phyloP scores from a whole-genome alignment of 2,797 vertebrate species.

The Thaleichthys pacificus region DNA sequence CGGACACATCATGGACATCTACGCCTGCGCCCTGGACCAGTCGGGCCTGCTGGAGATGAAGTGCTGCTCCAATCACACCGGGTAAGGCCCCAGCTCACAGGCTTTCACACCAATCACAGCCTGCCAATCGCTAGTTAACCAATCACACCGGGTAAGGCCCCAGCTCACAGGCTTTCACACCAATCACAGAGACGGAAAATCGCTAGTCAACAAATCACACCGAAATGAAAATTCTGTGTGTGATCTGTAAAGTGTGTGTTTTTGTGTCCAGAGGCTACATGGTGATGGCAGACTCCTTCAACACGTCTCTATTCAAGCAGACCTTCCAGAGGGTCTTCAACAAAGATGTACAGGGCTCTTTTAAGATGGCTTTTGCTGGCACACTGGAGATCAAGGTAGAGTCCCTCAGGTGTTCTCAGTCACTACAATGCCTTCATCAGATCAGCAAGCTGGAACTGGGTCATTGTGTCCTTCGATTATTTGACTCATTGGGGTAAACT shows the following conservation, averaged over 20 bases:
- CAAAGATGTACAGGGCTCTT: constrained; percentile 90
- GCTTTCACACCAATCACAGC: not conserved
- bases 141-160: constrained; percentile 87
- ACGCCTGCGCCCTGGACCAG: constrained; percentile 94
- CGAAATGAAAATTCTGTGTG: not conserved
- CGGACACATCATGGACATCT: constrained; percentile 95
- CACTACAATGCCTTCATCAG: not conserved
- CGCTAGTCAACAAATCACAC: not conserved
- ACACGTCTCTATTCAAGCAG: constrained; percentile 95
- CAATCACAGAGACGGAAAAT: not conserved
- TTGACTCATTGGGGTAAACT: not conserved
- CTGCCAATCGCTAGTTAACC: constrained; percentile 34
- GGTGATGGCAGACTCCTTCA: constrained; percentile 99
- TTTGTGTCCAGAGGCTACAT: constrained; percentile 85
- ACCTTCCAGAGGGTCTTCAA: constrained; percentile 97
- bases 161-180: not conserved
- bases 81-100: constrained; percentile 68
- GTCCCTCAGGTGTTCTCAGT: constrained; percentile 7
- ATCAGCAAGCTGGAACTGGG: not conserved
- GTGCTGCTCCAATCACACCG: constrained; percentile 92
- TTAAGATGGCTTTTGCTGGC: constrained; percentile 96
- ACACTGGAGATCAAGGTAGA: constrained; percentile 95
- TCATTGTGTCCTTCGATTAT: not conserved
- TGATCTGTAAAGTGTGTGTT: not conserved
- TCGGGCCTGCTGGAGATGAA: constrained; percentile 97